phyloP scores from a whole-genome alignment of 2,888 invertebrate species.

The Polydrusus cervinus region DNA sequence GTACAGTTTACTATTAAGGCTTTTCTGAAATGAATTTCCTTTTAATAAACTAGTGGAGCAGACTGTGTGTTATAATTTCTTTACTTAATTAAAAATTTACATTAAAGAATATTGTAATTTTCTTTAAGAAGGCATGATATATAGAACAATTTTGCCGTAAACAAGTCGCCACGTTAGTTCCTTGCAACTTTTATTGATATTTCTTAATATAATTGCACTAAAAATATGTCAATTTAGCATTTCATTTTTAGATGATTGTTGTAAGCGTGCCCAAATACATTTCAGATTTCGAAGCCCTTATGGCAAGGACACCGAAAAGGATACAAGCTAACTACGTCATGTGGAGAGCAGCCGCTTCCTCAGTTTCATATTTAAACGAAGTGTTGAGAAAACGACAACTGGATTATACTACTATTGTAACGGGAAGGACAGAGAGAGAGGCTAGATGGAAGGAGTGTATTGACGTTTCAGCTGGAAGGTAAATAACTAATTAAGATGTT shows the following conservation, averaged over 20 bases:
- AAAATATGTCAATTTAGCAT: slow-evolving; percentile 4
- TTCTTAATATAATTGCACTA: not conserved
- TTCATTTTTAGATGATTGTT: slow-evolving; percentile 74
- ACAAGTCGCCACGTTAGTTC: too few relatives aligned
- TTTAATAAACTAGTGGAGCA: too few relatives aligned
- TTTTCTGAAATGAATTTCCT: too few relatives aligned
- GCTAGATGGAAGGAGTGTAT: slow-evolving; percentile 95
- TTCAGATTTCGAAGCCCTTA: slow-evolving; percentile 78
- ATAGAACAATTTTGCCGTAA: too few relatives aligned
- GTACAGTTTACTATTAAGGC: too few relatives aligned
- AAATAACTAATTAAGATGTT: slow-evolving; percentile 48
- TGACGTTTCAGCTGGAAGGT: slow-evolving; percentile 86
- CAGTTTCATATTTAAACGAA: slow-evolving; percentile 87
- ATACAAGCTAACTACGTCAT: slow-evolving; percentile 91
- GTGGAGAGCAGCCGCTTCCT: slow-evolving; percentile 91
- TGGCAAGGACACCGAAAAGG: slow-evolving; percentile 76
- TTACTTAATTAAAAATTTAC: too few relatives aligned
- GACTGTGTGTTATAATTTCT: too few relatives aligned
- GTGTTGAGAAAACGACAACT: slow-evolving; percentile 85
- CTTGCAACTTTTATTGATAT: too few relatives aligned
- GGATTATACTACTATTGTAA: slow-evolving; percentile 85
- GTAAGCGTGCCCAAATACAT: slow-evolving; percentile 91
- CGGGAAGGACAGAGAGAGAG: slow-evolving; percentile 89
- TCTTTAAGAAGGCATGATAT: too few relatives aligned
- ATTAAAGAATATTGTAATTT: too few relatives aligned